Evolutionary conservation across 2,797 vertebrate genomes (phyloP).

Genomic region (Pristis pectinata): DNA sequence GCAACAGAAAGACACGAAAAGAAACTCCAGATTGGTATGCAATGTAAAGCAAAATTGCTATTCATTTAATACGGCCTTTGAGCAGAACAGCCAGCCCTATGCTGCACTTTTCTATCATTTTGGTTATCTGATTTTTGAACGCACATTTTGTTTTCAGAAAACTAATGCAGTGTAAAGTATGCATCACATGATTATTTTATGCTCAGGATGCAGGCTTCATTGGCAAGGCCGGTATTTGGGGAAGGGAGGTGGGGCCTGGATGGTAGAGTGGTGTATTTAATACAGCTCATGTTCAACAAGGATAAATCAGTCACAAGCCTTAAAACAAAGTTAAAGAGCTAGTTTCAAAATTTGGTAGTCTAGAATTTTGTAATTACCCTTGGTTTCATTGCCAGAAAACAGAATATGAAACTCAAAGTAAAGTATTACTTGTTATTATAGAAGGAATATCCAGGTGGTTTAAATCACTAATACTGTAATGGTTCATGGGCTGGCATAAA

Average conservation of each 20-base stretch:
- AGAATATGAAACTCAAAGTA: background rate
- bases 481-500: background rate
- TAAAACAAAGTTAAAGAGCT: background rate
- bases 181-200: background rate
- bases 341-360: background rate
- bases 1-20: conserved; percentile 76
- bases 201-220: background rate
- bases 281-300: background rate
- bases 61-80: background rate
- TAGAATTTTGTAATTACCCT: background rate
- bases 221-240: background rate
- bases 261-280: background rate
- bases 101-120: background rate
- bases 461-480: background rate
- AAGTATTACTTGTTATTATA: background rate
- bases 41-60: background rate
- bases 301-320: background rate
- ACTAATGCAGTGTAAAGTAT: background rate
- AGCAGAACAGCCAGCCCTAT: background rate
- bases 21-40: conserved; percentile 88
- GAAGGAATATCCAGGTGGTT: background rate
- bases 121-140: conserved; percentile 14
- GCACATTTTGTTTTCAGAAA: background rate
- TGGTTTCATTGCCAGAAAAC: background rate
- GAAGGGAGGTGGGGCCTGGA: no score